phyloP scores from a whole-genome alignment of 2,797 vertebrate species.

The Halcyon leucocephala region DNA sequence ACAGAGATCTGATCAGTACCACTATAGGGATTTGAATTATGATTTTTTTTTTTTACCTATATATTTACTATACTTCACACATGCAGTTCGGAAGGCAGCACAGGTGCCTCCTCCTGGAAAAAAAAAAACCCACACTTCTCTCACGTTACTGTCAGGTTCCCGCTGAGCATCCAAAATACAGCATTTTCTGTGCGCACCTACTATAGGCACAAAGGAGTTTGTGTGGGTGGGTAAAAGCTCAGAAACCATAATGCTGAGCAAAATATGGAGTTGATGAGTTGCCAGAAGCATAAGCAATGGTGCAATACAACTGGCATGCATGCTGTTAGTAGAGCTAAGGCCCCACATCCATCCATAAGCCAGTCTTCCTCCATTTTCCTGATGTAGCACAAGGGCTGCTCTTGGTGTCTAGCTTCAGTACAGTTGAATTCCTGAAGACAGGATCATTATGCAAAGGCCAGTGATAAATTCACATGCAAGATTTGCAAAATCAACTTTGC shows the following conservation, averaged over 20 bases:
- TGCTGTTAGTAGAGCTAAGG: background rate
- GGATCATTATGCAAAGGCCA: background rate
- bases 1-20: constrained; percentile 62
- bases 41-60: constrained; percentile 7
- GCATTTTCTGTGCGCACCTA: background rate
- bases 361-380: background rate
- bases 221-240: background rate
- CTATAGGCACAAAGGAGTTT: background rate
- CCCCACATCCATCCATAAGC: background rate
- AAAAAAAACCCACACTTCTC: background rate
- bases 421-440: background rate
- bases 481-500: background rate
- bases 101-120: background rate
- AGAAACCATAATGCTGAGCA: background rate
- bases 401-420: background rate
- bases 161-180: background rate
- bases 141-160: background rate
- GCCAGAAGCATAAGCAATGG: background rate
- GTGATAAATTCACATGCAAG: background rate
- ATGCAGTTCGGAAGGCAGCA: background rate
- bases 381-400: background rate
- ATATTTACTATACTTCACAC: constrained; percentile 27
- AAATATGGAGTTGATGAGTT: background rate
- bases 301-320: background rate
- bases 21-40: constrained; percentile 33